Evolutionary conservation across 2,888 invertebrate species (phyloP).

Genomic region (Acholoe squamosa): DNA sequence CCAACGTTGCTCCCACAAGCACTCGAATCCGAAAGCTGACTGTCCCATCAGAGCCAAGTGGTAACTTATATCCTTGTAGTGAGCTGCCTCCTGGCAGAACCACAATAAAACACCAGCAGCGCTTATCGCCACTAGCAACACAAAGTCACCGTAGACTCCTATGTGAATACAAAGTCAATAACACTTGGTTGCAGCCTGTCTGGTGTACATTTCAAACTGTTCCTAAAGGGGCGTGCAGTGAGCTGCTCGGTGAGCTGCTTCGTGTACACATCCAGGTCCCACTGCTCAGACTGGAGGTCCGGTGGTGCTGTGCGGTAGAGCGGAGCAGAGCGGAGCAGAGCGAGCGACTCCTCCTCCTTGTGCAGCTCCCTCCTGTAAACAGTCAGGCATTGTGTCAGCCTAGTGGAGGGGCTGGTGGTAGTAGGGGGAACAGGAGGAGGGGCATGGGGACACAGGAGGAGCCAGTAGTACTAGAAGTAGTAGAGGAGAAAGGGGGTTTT

Average conservation of each 20-base stretch:
- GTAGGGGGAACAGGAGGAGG: background rate
- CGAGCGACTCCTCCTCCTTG: background rate
- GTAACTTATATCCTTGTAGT: background rate
- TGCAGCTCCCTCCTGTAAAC: background rate
- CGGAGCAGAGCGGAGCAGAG: too few relatives aligned
- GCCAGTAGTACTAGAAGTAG: background rate
- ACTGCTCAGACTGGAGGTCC: background rate
- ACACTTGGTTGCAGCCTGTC: background rate
- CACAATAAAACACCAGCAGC: background rate
- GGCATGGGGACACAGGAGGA: background rate
- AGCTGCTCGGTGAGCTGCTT: background rate
- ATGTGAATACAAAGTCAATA: background rate
- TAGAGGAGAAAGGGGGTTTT: background rate
- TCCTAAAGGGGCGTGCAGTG: background rate
- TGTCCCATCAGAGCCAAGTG: background rate
- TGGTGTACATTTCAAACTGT: background rate
- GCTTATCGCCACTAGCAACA: background rate
- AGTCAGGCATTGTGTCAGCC: constrained; percentile 5
- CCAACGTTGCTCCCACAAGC: background rate
- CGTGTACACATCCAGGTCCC: background rate
- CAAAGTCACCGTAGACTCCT: background rate
- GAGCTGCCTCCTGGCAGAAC: background rate
- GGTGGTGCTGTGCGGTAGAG: too few relatives aligned
- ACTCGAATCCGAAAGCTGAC: background rate
- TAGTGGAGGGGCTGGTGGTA: background rate